A percentile compares a stretch with the other conserved stretches of the same genome.
These are phyloP conservation scores for Peribatodes rhomboidaria DNA, from an alignment of 2,888 invertebrate genomes.

Conservation along the genomic window DNA sequence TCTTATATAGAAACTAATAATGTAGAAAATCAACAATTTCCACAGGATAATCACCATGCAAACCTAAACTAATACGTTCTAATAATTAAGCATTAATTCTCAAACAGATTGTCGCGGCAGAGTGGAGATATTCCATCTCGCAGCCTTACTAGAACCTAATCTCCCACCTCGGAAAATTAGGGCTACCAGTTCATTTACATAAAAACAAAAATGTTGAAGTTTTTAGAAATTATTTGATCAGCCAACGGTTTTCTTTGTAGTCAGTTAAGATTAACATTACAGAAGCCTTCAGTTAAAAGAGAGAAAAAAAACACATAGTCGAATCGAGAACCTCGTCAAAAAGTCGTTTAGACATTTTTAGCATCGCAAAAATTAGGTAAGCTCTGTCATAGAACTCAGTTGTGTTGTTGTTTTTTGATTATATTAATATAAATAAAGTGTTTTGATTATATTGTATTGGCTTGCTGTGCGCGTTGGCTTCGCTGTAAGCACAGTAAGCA, in stretches of 20 bases:
- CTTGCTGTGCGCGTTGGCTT: too few species aligned
- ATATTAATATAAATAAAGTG: too few species aligned
- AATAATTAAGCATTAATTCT: constrained; percentile 39
- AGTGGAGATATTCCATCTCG: constrained; percentile 32
- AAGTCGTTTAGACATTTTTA: too few species aligned
- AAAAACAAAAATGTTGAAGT: not conserved
- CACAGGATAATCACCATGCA: not conserved
- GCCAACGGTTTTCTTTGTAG: too few species aligned
- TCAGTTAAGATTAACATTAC: not conserved
- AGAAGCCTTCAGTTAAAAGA: not conserved
- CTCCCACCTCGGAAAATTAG: constrained; percentile 32
- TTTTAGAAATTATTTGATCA: not conserved
- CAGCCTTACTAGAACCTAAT: constrained; percentile 36
- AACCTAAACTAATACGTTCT: constrained; percentile 7
- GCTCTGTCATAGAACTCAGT: too few species aligned
- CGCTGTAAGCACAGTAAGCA: too few species aligned
- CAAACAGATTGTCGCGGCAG: constrained; percentile 27
- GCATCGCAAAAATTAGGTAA: too few species aligned
- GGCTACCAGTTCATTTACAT: constrained; percentile 23
- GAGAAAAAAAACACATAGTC: too few species aligned
- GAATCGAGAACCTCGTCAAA: too few species aligned
- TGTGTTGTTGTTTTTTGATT: too few species aligned
- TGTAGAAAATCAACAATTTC: not conserved
- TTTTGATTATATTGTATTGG: too few species aligned
- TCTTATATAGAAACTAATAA: too few species aligned